Evolutionary conservation across 2,888 invertebrate genomes (phyloP).

Genomic region (Tenthredo livida): DNA sequence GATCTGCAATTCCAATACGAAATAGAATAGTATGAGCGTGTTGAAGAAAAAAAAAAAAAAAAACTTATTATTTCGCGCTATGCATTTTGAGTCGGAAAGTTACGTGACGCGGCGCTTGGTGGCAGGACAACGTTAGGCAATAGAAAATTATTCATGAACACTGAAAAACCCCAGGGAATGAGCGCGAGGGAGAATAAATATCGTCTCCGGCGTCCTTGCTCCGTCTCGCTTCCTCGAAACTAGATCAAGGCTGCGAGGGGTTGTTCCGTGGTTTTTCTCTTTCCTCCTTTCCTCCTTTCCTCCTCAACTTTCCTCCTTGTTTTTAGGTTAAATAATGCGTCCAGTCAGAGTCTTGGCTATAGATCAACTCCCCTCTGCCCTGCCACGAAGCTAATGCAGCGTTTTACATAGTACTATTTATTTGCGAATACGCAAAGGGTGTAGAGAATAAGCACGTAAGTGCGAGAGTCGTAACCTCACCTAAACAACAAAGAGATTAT

Average conservation of each 20-base stretch:
- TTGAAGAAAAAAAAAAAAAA: not conserved
- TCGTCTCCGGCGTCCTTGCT: not conserved
- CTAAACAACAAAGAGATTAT: slow-evolving; percentile 45
- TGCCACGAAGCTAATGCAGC: not conserved
- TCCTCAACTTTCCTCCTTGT: no score
- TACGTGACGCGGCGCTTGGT: not conserved
- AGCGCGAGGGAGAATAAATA: not conserved
- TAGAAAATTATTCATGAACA: not conserved
- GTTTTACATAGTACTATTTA: not conserved
- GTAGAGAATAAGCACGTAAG: not conserved
- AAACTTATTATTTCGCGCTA: not conserved
- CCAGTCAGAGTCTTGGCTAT: not conserved
- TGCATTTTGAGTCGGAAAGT: not conserved
- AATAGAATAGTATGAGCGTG: not conserved
- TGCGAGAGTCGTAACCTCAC: slow-evolving; percentile 24
- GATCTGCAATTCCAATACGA: slow-evolving; percentile 1
- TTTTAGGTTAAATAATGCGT: not conserved
- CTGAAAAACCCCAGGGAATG: not conserved
- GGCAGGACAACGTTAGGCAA: not conserved
- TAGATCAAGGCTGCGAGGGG: slow-evolving; percentile 25
- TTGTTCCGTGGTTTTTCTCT: not conserved
- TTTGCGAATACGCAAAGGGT: not conserved
- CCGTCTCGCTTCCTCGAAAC: not conserved
- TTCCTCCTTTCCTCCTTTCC: no score
- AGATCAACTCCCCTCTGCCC: not conserved